Conservation (phyloP, 2,888 invertebrate species). For the Eupithecia vulgata region DNA sequence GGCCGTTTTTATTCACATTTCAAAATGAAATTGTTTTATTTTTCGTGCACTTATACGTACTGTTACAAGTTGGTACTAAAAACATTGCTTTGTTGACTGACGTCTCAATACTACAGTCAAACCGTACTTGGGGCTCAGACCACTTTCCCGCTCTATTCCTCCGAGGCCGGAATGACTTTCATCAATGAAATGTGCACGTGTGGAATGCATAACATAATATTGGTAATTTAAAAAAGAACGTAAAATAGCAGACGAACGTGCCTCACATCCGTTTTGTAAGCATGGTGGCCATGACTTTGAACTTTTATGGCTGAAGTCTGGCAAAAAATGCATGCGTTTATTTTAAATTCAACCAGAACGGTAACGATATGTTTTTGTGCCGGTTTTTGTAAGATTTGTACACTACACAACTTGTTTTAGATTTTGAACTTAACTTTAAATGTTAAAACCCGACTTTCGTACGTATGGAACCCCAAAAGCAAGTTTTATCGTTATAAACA, state of each 20-base stretch:
- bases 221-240: background rate
- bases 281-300: conserved; percentile 6
- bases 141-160: background rate
- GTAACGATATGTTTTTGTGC: background rate
- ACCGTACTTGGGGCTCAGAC: background rate
- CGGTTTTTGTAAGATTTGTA: background rate
- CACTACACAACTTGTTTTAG: background rate
- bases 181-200: conserved; percentile 1
- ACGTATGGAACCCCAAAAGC: background rate
- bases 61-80: too few species aligned
- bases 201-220: background rate
- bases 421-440: too few species aligned
- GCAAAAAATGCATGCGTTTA: background rate
- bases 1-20: too few species aligned
- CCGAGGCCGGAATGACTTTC: conserved; percentile 2
- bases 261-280: conserved; percentile 6
- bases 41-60: too few species aligned
- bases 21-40: too few species aligned
- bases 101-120: background rate
- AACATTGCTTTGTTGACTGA: too few species aligned
- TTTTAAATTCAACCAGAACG: background rate
- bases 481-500: background rate
- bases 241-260: conserved; percentile 9
- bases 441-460: too few species aligned
- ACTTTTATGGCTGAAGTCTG: background rate